These are phyloP conservation scores for Hirudinaria manillensis DNA, from an alignment of 2,888 invertebrate species.

Conservation along the genomic window DNA sequence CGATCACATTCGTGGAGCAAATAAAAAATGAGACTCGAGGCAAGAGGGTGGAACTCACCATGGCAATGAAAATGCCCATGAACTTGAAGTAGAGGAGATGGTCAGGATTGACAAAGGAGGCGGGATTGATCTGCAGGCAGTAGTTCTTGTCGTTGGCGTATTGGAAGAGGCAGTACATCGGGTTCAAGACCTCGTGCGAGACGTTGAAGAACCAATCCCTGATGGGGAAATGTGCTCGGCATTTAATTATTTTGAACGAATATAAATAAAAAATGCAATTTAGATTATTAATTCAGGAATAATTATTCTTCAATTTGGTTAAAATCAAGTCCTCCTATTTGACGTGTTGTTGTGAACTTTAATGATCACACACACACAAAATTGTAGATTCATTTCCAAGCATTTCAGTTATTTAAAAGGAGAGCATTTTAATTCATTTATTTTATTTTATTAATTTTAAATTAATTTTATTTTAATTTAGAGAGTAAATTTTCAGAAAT, in stretches of 20 bases:
- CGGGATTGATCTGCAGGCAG: constrained; percentile 97
- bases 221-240: constrained; percentile 36
- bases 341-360: neutral
- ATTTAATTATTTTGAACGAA: too few relatives aligned
- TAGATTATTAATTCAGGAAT: too few relatives aligned
- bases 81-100: constrained; percentile 98
- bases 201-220: constrained; percentile 63
- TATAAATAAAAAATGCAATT: too few relatives aligned
- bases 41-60: constrained; percentile 53
- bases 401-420: too few relatives aligned
- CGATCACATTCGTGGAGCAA: too few relatives aligned
- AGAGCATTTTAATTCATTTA: too few relatives aligned
- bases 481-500: too few relatives aligned
- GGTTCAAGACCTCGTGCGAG: constrained; percentile 98
- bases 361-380: too few relatives aligned
- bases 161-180: constrained; percentile 99
- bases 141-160: constrained; percentile 99
- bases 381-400: too few relatives aligned
- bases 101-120: constrained; percentile 97
- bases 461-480: too few relatives aligned
- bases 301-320: neutral
- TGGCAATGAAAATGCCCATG: constrained; percentile 87
- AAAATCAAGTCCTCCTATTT: neutral
- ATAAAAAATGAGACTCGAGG: too few relatives aligned
- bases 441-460: too few relatives aligned